Evolutionary conservation across 2,888 invertebrate species (phyloP).

Genomic region (Timema podura): DNA sequence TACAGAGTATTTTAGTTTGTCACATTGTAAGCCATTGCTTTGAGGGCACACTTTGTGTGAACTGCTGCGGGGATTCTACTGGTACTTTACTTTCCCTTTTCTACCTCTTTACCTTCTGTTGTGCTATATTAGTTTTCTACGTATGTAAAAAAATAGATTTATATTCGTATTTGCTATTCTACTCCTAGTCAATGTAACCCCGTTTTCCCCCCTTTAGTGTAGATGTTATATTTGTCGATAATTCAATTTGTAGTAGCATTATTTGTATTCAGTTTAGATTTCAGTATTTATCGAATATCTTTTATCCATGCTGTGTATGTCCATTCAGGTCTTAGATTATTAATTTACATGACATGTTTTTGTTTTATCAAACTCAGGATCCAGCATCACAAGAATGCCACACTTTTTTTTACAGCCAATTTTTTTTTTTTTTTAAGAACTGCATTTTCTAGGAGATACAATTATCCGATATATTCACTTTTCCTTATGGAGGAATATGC

Average conservation of each 20-base stretch:
- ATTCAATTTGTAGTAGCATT: constrained; percentile 27
- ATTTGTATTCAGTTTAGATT: constrained; percentile 28
- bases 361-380: constrained; percentile 28
- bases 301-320: constrained; percentile 27
- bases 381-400: constrained; percentile 30
- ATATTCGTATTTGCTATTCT: constrained; percentile 30
- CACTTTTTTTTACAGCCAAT: constrained; percentile 31
- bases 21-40: constrained; percentile 17
- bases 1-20: constrained; percentile 25
- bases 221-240: constrained; percentile 26
- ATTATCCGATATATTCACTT: constrained; percentile 29
- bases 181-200: constrained; percentile 30
- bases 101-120: constrained; percentile 25
- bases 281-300: constrained; percentile 28
- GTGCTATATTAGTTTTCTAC: constrained; percentile 26
- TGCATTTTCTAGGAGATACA: constrained; percentile 32
- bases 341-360: constrained; percentile 29
- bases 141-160: constrained; percentile 28
- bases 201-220: constrained; percentile 21
- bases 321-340: constrained; percentile 31
- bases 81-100: constrained; percentile 15
- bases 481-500: constrained; percentile 28
- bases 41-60: no score
- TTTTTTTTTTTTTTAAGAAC: constrained; percentile 26
- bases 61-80: constrained; percentile 18